These are phyloP conservation scores for Cyprinodon tularosa DNA, from an alignment of 2,113 vertebrate genomes.

Conservation along the genomic window DNA sequence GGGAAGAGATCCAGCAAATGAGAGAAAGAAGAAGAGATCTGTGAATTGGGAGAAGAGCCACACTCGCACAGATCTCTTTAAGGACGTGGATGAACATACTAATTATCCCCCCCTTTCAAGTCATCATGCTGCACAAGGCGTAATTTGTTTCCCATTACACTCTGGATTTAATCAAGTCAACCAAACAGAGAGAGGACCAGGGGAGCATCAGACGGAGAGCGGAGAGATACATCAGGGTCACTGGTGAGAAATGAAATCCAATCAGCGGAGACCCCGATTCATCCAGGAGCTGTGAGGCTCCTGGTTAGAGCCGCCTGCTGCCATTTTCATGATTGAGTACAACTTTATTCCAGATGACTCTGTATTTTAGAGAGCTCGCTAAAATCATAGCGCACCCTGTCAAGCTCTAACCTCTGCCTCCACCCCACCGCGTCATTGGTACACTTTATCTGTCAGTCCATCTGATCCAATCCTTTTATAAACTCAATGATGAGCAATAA, in stretches of 20 bases:
- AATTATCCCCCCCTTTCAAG: constrained; percentile 58
- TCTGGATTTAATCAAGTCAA: constrained; percentile 65
- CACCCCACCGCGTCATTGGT: constrained; percentile 9
- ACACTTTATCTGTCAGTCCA: constrained; percentile 18
- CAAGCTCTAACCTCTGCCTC: neutral
- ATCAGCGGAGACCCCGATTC: constrained; percentile 15
- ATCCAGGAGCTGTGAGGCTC: neutral
- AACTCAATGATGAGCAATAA: constrained; percentile 45
- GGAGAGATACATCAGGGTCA: constrained; percentile 18
- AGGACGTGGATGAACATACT: constrained; percentile 57
- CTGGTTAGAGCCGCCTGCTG: neutral
- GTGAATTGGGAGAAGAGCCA: constrained; percentile 26
- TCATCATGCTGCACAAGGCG: constrained; percentile 62
- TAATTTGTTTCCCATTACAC: constrained; percentile 74
- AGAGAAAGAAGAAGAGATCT: constrained; percentile 23
- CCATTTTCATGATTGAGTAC: neutral
- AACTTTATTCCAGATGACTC: neutral
- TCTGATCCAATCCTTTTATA: constrained; percentile 39
- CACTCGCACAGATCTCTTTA: constrained; percentile 27
- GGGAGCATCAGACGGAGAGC: neutral
- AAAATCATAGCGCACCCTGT: neutral
- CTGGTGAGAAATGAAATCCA: constrained; percentile 3
- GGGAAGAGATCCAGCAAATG: constrained; percentile 26
- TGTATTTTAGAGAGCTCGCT: neutral
- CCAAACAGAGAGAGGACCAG: constrained; percentile 36